Percentiles rank a stretch among this genome's conserved stretches.
phyloP scores from a whole-genome alignment of 92 coral and sea anemone genomes.

The Virgularia gustaviana region DNA sequence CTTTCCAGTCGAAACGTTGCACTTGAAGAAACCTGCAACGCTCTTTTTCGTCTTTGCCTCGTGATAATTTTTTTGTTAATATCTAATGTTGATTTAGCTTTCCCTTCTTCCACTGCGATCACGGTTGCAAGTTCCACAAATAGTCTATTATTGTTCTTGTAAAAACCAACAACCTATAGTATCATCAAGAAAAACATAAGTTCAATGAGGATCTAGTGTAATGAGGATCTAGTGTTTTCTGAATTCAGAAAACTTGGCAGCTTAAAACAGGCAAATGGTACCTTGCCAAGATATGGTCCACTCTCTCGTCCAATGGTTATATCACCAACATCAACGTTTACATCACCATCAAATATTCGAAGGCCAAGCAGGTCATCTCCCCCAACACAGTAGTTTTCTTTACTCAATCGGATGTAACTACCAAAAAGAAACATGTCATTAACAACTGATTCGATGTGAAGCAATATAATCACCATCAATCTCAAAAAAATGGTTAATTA shows the following conservation, averaged over 20 bases:
- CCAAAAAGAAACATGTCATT: no score
- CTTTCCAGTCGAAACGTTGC: not conserved
- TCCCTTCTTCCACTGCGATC: conserved; percentile 5
- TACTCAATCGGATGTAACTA: no score
- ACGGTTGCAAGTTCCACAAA: conserved; percentile 12
- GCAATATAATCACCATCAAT: no score
- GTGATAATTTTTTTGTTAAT: not conserved
- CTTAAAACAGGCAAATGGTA: no score
- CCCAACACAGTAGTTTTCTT: conserved; percentile 15
- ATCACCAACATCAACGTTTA: conserved; percentile 14
- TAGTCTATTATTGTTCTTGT: not conserved
- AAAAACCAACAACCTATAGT: conserved; percentile 31
- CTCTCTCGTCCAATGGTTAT: conserved; percentile 25
- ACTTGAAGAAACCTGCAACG: not conserved
- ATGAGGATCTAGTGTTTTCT: no score
- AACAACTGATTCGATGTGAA: no score
- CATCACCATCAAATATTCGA: not conserved
- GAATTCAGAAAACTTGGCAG: not conserved
- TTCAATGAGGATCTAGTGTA: no score
- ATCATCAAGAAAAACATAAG: not conserved
- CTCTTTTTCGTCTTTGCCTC: conserved; percentile 15
- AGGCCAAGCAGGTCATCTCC: conserved; percentile 25
- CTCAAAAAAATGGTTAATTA: no score
- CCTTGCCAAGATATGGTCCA: conserved; percentile 24
- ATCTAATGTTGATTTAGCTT: not conserved